Evolutionary conservation across 2,797 vertebrate species (phyloP).

Genomic region (Tamandua tetradactyla): DNA sequence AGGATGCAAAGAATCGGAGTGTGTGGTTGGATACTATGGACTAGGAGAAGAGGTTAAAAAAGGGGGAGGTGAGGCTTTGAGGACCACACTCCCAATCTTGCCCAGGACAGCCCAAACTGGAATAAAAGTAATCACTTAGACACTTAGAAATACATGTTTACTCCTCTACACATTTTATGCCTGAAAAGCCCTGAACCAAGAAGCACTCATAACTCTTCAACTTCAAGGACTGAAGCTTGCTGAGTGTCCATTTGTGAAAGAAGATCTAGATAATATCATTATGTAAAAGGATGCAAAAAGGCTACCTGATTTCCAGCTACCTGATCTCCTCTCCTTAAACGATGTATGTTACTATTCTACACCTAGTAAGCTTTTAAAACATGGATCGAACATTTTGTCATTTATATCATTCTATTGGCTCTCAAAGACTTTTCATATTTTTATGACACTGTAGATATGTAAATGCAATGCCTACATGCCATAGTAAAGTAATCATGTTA

Average conservation of each 20-base stretch:
- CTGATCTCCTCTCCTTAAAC: background rate
- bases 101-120: background rate
- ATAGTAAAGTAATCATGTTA: no score
- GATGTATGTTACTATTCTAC: background rate
- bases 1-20: background rate
- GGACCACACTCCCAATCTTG: background rate
- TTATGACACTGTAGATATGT: background rate
- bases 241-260: constrained; percentile 38
- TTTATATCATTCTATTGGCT: background rate
- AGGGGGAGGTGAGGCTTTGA: background rate
- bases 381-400: constrained; percentile 13
- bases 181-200: constrained; percentile 50
- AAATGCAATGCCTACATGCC: background rate
- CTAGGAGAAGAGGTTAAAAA: background rate
- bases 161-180: constrained; percentile 45
- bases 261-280: constrained; percentile 39
- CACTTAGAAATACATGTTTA: background rate
- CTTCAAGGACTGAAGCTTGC: background rate
- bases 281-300: constrained; percentile 48
- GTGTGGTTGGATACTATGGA: accelerated
- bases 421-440: constrained; percentile 46
- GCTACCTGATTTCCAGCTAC: background rate
- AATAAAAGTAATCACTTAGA: constrained; percentile 17
- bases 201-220: constrained; percentile 10
- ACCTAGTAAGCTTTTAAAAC: background rate